A percentile compares a stretch with the other conserved stretches of the same genome.
Conservation (phyloP, 1,140 invertebrate genomes). For the Dysdera silvatica region DNA sequence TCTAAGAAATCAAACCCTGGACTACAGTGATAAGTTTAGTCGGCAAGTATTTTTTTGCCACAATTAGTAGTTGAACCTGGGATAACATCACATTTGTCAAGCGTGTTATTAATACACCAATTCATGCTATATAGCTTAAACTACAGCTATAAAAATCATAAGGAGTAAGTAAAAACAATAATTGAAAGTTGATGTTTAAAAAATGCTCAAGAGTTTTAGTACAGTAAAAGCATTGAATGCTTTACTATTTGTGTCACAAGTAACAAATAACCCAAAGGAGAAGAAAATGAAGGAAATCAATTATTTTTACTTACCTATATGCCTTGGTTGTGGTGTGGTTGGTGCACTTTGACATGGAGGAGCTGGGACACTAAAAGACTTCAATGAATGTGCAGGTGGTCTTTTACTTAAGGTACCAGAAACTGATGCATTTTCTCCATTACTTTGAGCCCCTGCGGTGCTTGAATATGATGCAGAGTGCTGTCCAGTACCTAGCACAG, state of each 20-base stretch:
- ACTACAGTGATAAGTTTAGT: too few species aligned
- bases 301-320: constrained; percentile 17
- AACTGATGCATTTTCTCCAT: not conserved
- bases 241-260: not conserved
- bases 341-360: constrained; percentile 52
- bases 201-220: too few species aligned
- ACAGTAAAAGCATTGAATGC: too few species aligned
- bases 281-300: not conserved
- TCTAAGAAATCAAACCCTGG: too few species aligned
- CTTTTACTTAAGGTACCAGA: constrained; percentile 38
- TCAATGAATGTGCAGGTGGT: constrained; percentile 62
- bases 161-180: too few species aligned
- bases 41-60: too few species aligned
- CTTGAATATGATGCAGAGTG: constrained; percentile 22
- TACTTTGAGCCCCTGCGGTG: not conserved
- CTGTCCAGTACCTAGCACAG: constrained; percentile 13
- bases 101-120: too few species aligned
- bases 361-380: constrained; percentile 76
- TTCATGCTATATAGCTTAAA: too few species aligned
- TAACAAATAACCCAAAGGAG: not conserved
- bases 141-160: too few species aligned
- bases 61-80: too few species aligned
- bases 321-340: constrained; percentile 23
- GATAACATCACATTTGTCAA: too few species aligned
- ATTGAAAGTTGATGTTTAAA: too few species aligned